These are phyloP conservation scores for Yasuhikotakia modesta DNA, from an alignment of 2,797 vertebrate species.

Conservation along the genomic window DNA sequence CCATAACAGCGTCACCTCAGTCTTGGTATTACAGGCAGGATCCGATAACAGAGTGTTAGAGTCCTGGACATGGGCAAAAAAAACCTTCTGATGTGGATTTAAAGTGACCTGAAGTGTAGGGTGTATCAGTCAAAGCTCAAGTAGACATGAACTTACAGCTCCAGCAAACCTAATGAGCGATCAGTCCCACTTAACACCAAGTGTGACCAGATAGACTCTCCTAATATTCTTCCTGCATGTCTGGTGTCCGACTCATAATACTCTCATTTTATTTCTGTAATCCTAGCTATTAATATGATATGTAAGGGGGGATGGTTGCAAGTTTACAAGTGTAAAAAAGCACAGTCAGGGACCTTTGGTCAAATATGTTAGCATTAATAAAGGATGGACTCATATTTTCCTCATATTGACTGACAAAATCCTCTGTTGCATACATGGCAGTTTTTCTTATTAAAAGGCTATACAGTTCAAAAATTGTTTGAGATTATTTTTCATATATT, in stretches of 20 bases:
- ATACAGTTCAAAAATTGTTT: slow-evolving; percentile 51
- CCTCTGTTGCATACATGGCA: slow-evolving; percentile 16
- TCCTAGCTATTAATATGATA: slow-evolving; percentile 79
- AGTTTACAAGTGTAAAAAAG: slow-evolving; percentile 64
- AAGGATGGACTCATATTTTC: slow-evolving; percentile 35
- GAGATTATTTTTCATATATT: slow-evolving; percentile 48
- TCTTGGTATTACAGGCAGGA: slow-evolving; percentile 65
- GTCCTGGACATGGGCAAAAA: slow-evolving; percentile 61
- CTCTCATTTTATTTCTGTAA: slow-evolving; percentile 78
- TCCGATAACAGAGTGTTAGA: slow-evolving; percentile 73
- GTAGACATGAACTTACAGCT: slow-evolving; percentile 73
- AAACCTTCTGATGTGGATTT: slow-evolving; percentile 70
- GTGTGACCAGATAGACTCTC: slow-evolving; percentile 73
- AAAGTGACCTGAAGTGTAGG: slow-evolving; percentile 65
- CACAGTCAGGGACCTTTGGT: slow-evolving; percentile 56
- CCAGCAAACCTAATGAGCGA: slow-evolving; percentile 76
- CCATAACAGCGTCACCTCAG: slow-evolving; percentile 65
- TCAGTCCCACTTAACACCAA: slow-evolving; percentile 79
- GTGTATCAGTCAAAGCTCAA: slow-evolving; percentile 71
- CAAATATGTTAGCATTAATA: slow-evolving; percentile 46
- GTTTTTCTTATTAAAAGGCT: slow-evolving; percentile 14
- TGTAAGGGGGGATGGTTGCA: slow-evolving; percentile 72
- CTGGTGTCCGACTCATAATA: slow-evolving; percentile 74
- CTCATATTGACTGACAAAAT: no score
- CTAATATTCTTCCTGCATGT: slow-evolving; percentile 77